These are phyloP conservation scores for Leucophenga maculata DNA, from an alignment of 2,888 invertebrate genomes.

Conservation along the genomic window DNA sequence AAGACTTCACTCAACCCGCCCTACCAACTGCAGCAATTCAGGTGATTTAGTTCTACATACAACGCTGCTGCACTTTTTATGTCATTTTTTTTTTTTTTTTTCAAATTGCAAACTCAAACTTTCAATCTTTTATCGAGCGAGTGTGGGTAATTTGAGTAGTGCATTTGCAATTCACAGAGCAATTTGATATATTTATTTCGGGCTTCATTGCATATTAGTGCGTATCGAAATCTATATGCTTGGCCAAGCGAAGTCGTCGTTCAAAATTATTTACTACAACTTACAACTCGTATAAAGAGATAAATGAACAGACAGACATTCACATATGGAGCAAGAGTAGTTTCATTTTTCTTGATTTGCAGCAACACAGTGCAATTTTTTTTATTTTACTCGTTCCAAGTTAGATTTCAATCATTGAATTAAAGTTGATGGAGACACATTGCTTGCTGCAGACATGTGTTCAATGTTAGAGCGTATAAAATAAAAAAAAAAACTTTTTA, in stretches of 20 bases:
- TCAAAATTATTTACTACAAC: no score
- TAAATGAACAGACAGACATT: no score
- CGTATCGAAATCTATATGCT: constrained; percentile 21
- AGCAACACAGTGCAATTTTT: not conserved
- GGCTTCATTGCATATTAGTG: constrained; percentile 54
- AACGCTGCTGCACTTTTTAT: not conserved
- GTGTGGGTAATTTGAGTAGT: constrained; percentile 12
- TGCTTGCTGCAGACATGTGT: no score
- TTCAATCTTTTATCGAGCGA: not conserved
- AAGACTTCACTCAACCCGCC: constrained; percentile 6
- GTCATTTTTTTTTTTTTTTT: not conserved
- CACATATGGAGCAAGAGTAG: not conserved
- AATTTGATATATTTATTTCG: constrained; percentile 54
- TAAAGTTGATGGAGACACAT: no score
- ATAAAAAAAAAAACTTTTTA: no score
- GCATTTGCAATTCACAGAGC: constrained; percentile 32
- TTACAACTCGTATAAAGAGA: no score
- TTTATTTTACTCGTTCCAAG: not conserved
- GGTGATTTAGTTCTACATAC: not conserved
- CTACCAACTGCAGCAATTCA: not conserved
- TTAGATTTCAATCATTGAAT: constrained; percentile 6
- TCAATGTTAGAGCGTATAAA: no score
- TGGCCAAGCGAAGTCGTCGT: constrained; percentile 9
- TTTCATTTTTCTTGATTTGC: not conserved
- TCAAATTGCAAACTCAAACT: constrained; percentile 1